These are phyloP conservation scores for Heliothis virescens DNA, from an alignment of 1,140 invertebrate genomes.

Conservation along the genomic window DNA sequence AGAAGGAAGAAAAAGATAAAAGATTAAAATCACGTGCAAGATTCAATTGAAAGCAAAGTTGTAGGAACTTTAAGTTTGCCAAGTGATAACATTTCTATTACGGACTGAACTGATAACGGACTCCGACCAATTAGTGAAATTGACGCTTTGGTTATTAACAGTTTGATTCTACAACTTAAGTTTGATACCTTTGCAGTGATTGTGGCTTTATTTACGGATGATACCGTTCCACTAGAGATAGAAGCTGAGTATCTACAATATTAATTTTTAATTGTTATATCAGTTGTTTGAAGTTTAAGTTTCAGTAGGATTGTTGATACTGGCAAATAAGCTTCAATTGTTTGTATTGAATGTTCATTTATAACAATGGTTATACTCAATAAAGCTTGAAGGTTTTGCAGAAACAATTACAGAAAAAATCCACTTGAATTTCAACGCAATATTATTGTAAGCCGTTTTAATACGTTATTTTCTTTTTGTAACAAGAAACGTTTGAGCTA, in stretches of 20 bases:
- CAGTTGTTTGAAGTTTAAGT: too few relatives aligned
- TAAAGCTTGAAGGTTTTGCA: too few relatives aligned
- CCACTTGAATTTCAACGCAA: constrained; percentile 10
- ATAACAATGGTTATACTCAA: too few relatives aligned
- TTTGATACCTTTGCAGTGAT: neutral
- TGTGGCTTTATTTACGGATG: neutral
- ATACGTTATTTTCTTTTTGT: neutral
- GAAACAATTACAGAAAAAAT: neutral
- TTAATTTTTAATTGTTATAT: neutral
- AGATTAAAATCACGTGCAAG: constrained; percentile 33
- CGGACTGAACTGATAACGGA: constrained; percentile 4
- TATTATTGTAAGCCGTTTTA: neutral
- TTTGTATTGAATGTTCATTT: too few relatives aligned
- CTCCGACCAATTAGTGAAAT: constrained; percentile 35
- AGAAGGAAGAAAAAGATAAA: constrained; percentile 21
- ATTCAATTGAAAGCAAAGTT: constrained; percentile 39
- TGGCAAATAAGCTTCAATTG: too few relatives aligned
- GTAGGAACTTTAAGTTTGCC: constrained; percentile 22
- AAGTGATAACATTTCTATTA: constrained; percentile 44
- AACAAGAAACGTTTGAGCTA: constrained; percentile 26
- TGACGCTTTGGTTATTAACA: constrained; percentile 29
- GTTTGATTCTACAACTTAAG: constrained; percentile 19
- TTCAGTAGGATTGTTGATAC: too few relatives aligned
- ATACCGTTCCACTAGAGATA: neutral
- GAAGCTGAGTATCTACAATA: neutral